Conservation (phyloP, 92 coral and sea anemone genomes). For the Palythoa caribaeorum region DNA sequence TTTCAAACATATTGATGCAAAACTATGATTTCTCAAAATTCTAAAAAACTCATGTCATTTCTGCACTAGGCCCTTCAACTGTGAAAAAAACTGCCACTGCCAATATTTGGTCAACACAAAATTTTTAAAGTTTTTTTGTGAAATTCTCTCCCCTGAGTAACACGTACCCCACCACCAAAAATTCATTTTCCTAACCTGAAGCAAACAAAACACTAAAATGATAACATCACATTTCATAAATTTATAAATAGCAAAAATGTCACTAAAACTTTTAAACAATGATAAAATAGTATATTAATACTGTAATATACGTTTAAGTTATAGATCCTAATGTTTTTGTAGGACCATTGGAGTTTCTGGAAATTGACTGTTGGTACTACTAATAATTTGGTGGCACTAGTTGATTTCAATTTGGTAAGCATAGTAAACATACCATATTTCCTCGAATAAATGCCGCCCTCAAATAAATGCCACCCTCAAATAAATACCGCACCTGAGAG, state of each 20-base stretch:
- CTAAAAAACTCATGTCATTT: too few species aligned
- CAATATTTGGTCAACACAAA: neutral
- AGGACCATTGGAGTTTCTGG: slow-evolving; percentile 18
- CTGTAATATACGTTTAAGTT: neutral
- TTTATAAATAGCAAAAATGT: slow-evolving; percentile 34
- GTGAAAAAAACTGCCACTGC: neutral
- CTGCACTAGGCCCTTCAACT: too few species aligned
- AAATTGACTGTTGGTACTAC: neutral
- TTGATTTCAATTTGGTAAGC: too few species aligned
- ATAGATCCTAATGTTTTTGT: slow-evolving; percentile 23
- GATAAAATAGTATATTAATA: slow-evolving; percentile 33
- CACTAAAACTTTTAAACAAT: neutral
- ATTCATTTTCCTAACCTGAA: neutral
- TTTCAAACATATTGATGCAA: too few species aligned
- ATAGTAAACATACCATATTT: too few species aligned
- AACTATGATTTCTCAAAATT: too few species aligned
- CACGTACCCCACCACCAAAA: neutral
- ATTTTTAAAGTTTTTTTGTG: neutral
- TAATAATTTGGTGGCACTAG: too few species aligned
- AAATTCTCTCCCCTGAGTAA: neutral
- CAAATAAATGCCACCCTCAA: too few species aligned
- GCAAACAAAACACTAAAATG: slow-evolving; percentile 13
- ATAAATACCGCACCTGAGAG: too few species aligned
- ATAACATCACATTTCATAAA: neutral
- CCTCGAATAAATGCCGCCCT: too few species aligned